These are phyloP conservation scores for Drosophila aldrichi DNA, from an alignment of 2,888 invertebrate species.

Conservation along the genomic window DNA sequence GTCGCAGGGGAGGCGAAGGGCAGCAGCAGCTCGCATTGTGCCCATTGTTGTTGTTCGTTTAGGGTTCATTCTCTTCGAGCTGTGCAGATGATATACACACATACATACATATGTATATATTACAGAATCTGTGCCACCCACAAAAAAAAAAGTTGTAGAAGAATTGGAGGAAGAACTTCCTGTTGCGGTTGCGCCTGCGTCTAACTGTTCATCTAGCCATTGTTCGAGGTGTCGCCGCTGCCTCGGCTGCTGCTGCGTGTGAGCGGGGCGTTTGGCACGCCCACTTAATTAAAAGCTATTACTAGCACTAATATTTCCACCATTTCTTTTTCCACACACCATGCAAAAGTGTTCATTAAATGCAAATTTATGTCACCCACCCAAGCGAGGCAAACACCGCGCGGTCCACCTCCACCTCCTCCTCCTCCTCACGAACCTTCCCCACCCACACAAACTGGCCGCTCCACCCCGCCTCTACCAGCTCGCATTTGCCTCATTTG, in stretches of 20 bases:
- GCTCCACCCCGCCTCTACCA: too few species aligned
- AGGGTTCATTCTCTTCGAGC: conserved; percentile 6
- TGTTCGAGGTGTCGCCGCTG: conserved; percentile 17
- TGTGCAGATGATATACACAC: conserved; percentile 12
- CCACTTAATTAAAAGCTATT: conserved; percentile 77
- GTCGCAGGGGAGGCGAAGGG: neutral
- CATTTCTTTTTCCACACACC: conserved; percentile 44
- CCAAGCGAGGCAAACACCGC: conserved; percentile 18
- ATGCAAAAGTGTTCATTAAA: conserved; percentile 70
- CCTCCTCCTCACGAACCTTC: neutral
- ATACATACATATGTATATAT: neutral
- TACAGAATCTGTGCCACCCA: conserved; percentile 34
- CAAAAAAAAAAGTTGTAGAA: conserved; percentile 1
- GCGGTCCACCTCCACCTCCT: neutral
- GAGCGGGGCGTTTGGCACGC: conserved; percentile 26
- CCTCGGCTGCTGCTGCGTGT: neutral
- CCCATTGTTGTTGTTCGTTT: neutral
- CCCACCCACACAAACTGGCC: neutral
- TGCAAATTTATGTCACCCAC: conserved; percentile 73
- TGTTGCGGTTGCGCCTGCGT: conserved; percentile 51
- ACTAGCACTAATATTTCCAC: conserved; percentile 62
- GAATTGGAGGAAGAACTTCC: conserved; percentile 13
- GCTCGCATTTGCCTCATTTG: conserved; percentile 57
- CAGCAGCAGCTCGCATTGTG: neutral
- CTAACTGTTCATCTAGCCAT: conserved; percentile 34